Percentiles rank a stretch among this genome's conserved stretches.
Evolutionary conservation across 1,140 invertebrate genomes (phyloP).

Genomic region (Thaumetopoea pityocampa): DNA sequence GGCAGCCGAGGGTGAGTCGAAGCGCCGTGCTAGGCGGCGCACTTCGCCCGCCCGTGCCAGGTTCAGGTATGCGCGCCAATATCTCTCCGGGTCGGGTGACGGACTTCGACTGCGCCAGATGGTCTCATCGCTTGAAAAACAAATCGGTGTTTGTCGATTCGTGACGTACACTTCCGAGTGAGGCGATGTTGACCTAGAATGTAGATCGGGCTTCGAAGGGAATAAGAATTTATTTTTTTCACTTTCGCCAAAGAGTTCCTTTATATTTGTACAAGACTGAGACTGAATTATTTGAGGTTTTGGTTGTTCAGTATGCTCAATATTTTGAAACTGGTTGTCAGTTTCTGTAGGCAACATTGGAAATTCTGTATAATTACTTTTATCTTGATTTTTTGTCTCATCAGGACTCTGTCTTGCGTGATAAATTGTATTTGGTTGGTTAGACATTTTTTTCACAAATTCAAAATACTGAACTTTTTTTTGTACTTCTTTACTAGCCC

Average conservation of each 20-base stretch:
- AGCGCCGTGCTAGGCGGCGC: constrained; percentile 82
- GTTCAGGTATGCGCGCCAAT: constrained; percentile 82
- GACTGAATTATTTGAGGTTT: constrained; percentile 73
- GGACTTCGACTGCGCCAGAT: constrained; percentile 79
- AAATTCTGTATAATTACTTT: constrained; percentile 12
- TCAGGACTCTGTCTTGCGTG: constrained; percentile 76
- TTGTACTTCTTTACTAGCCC: constrained; percentile 78
- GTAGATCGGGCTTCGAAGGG: constrained; percentile 50
- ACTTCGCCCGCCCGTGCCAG: constrained; percentile 86
- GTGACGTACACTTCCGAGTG: constrained; percentile 52
- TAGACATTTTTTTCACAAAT: constrained; percentile 67
- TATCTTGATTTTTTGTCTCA: constrained; percentile 52
- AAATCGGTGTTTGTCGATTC: constrained; percentile 63
- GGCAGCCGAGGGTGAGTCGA: constrained; percentile 77
- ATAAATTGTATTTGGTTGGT: constrained; percentile 47
- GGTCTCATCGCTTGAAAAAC: constrained; percentile 79
- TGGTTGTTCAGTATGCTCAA: constrained; percentile 16
- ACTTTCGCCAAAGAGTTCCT: constrained; percentile 86
- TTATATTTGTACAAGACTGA: constrained; percentile 84
- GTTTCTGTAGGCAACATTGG: too few species aligned
- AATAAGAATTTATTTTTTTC: constrained; percentile 72
- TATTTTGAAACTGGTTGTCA: constrained; percentile 29
- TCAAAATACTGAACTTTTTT: constrained; percentile 89
- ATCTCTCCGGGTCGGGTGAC: constrained; percentile 81
- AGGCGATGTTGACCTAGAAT: constrained; percentile 62